These are phyloP conservation scores for Tortricodes alternella DNA, from an alignment of 2,888 invertebrate genomes.

Conservation along the genomic window DNA sequence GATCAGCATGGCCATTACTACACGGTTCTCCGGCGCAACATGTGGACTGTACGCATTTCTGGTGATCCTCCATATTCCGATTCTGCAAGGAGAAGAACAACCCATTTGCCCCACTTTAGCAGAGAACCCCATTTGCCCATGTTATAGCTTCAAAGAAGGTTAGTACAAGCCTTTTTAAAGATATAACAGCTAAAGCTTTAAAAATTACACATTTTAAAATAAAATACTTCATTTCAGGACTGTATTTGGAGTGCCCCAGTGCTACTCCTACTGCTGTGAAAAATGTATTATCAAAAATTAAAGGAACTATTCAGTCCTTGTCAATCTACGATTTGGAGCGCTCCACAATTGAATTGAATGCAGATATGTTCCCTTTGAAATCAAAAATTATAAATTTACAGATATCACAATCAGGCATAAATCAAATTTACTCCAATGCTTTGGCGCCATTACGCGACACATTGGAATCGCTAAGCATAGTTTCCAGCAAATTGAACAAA, in stretches of 20 bases:
- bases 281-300: slow-evolving; percentile 87
- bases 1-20: slow-evolving; percentile 69
- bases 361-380: slow-evolving; percentile 88
- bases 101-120: slow-evolving; percentile 88
- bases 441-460: slow-evolving; percentile 86
- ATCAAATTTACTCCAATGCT: slow-evolving; percentile 87
- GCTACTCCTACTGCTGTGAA: slow-evolving; percentile 89
- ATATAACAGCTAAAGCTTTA: too few species aligned
- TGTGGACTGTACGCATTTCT: slow-evolving; percentile 82
- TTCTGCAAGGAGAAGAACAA: slow-evolving; percentile 80
- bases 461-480: slow-evolving; percentile 88
- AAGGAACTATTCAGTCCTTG: slow-evolving; percentile 89
- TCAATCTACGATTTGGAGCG: slow-evolving; percentile 95
- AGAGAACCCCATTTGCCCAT: slow-evolving; percentile 92
- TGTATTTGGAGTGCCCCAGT: slow-evolving; percentile 94
- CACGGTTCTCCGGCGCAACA: slow-evolving; percentile 67
- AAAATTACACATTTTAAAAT: background rate
- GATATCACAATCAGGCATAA: slow-evolving; percentile 89
- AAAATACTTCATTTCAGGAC: slow-evolving; percentile 76
- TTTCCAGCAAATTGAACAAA: slow-evolving; percentile 88
- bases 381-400: slow-evolving; percentile 88
- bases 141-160: slow-evolving; percentile 96
- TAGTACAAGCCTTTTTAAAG: slow-evolving; percentile 31
- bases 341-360: slow-evolving; percentile 88
- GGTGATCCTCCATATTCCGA: slow-evolving; percentile 73